Percentiles rank a stretch among this genome's conserved stretches.
phyloP scores from a whole-genome alignment of 2,797 vertebrate species.

The Clarias fuscus region DNA sequence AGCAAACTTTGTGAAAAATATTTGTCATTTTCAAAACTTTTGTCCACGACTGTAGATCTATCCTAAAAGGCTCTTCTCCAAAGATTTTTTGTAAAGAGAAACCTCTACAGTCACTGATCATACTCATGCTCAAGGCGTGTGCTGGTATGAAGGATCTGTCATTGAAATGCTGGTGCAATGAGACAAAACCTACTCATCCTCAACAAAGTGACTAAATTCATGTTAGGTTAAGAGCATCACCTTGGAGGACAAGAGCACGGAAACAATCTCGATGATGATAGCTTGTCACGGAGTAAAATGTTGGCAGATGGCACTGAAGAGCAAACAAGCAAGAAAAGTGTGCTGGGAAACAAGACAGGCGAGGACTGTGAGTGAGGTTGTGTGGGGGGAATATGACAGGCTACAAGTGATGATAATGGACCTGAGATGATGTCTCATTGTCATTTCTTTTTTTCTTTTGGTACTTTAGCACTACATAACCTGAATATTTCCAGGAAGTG shows the following conservation, averaged over 20 bases:
- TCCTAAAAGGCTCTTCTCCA: neutral
- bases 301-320: conserved; percentile 26
- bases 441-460: conserved; percentile 9
- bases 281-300: conserved; percentile 31
- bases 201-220: conserved; percentile 12
- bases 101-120: conserved; percentile 1
- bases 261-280: conserved; percentile 35
- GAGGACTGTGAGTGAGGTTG: conserved; percentile 23
- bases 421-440: neutral
- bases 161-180: conserved; percentile 14
- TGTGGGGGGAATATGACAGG: conserved; percentile 11
- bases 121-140: conserved; percentile 43
- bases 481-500: neutral
- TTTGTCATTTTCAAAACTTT: no score
- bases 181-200: conserved; percentile 27
- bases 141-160: conserved; percentile 23
- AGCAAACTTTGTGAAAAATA: no score
- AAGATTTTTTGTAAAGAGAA: conserved; percentile 34
- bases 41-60: neutral
- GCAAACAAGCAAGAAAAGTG: conserved; percentile 34
- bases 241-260: conserved; percentile 34
- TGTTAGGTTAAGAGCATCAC: conserved; percentile 29
- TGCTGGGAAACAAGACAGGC: conserved; percentile 34
- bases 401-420: conserved; percentile 11
- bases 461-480: conserved; percentile 31